Evolutionary conservation across 2,113 vertebrate genomes (phyloP).

Genomic region (Glaucidium brasilianum): DNA sequence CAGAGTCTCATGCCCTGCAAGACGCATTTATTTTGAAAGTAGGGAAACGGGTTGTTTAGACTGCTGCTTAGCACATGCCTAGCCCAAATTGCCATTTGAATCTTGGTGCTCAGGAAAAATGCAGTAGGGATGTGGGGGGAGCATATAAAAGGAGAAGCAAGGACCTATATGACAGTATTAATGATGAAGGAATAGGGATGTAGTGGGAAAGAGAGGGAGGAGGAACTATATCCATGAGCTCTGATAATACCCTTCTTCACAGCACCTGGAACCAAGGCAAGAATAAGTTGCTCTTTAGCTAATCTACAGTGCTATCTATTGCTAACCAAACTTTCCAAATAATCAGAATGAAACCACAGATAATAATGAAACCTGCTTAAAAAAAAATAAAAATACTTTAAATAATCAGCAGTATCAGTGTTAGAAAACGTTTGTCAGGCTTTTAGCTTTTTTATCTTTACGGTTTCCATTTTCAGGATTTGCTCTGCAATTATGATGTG

Average conservation of each 20-base stretch:
- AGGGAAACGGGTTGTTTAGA: neutral
- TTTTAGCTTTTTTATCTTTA: neutral
- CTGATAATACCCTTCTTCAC: neutral
- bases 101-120: neutral
- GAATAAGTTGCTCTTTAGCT: neutral
- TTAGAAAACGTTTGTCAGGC: neutral
- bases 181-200: neutral
- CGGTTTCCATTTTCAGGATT: neutral
- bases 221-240: neutral
- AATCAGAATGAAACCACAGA: conserved; percentile 39
- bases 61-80: neutral
- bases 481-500: neutral
- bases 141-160: neutral
- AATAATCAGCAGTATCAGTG: neutral
- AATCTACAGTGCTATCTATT: neutral
- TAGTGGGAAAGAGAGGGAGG: neutral
- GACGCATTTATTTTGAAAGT: conserved; percentile 1
- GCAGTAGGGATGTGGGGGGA: neutral
- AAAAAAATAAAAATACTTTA: neutral
- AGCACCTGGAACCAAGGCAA: neutral
- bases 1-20: neutral
- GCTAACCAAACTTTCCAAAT: conserved; percentile 31
- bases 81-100: neutral
- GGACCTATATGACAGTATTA: neutral
- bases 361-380: neutral